Evolutionary conservation across 2,888 invertebrate species (phyloP).

Genomic region (Tachystola acroxantha): DNA sequence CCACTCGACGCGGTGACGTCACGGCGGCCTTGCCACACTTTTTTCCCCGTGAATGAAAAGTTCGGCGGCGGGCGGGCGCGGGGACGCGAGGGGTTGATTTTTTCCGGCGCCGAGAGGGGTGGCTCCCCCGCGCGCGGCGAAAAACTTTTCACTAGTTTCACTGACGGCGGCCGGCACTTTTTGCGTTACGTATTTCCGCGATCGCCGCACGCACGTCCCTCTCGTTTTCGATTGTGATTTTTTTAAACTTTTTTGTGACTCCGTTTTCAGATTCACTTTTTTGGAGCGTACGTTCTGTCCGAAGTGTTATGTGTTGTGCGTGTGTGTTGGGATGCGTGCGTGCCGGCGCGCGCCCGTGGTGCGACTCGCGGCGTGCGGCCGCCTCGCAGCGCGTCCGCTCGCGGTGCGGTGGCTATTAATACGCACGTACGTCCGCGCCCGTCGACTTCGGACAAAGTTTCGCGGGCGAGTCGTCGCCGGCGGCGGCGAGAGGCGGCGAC

Average conservation of each 20-base stretch:
- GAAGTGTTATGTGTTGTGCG: constrained; percentile 25
- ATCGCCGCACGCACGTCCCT: constrained; percentile 57
- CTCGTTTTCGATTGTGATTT: constrained; percentile 48
- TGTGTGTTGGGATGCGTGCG: constrained; percentile 50
- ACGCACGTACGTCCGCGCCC: constrained; percentile 73
- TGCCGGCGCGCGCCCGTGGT: constrained; percentile 38
- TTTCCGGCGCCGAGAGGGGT: constrained; percentile 69
- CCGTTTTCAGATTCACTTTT: constrained; percentile 28
- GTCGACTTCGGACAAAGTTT: constrained; percentile 77
- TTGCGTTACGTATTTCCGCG: constrained; percentile 70
- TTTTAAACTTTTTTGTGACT: constrained; percentile 34
- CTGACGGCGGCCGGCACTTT: constrained; percentile 75
- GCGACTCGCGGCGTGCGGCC: constrained; percentile 44
- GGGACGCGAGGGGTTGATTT: constrained; percentile 68
- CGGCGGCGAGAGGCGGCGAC: constrained; percentile 65
- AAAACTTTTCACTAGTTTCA: constrained; percentile 77
- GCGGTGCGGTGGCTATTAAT: constrained; percentile 72
- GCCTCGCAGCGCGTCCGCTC: constrained; percentile 56
- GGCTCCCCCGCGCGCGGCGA: constrained; percentile 65
- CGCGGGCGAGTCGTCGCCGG: constrained; percentile 69
- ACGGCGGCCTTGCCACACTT: constrained; percentile 79
- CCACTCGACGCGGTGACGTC: constrained; percentile 75
- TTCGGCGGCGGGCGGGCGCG: constrained; percentile 73
- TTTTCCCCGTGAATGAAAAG: constrained; percentile 81
- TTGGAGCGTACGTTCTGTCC: constrained; percentile 25